A percentile compares a stretch with the other conserved stretches of the same genome.
phyloP scores from a whole-genome alignment of 2,113 vertebrate genomes.

The Tursiops truncatus region DNA sequence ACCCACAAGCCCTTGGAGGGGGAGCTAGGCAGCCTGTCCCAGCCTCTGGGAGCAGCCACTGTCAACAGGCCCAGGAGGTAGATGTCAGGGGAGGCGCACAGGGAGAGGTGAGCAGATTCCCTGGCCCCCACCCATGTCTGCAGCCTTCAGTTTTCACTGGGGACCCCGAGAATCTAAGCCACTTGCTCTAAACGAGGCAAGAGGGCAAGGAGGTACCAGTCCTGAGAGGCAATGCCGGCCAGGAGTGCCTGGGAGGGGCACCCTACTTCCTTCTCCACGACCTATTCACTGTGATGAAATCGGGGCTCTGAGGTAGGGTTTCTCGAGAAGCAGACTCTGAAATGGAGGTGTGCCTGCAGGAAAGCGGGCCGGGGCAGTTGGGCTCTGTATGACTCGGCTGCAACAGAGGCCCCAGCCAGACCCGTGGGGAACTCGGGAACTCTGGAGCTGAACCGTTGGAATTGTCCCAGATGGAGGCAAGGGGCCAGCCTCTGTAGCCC shows the following conservation, averaged over 20 bases:
- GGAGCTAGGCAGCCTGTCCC: not conserved
- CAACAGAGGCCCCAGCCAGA: not conserved
- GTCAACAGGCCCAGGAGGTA: too few relatives aligned
- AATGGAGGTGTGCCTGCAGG: not conserved
- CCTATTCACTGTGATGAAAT: not conserved
- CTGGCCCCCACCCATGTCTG: not conserved
- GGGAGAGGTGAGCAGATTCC: not conserved
- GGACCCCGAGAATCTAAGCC: not conserved
- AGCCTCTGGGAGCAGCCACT: not conserved
- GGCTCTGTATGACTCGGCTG: not conserved
- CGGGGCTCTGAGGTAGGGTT: not conserved
- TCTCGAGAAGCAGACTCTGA: not conserved
- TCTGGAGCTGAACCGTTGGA: not conserved
- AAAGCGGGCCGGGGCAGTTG: not conserved
- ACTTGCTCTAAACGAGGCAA: not conserved
- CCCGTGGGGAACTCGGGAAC: not conserved
- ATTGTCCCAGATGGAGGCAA: not conserved
- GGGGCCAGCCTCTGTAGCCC: not conserved
- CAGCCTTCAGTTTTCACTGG: not conserved
- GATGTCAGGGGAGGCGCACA: rapidly evolving
- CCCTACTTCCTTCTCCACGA: not conserved
- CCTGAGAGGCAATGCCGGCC: not conserved
- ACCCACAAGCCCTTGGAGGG: not conserved
- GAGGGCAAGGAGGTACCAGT: not conserved
- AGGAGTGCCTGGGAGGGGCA: not conserved